Conservation (phyloP, 2,888 invertebrate species). For the Pycnomerus fuliginosus region DNA sequence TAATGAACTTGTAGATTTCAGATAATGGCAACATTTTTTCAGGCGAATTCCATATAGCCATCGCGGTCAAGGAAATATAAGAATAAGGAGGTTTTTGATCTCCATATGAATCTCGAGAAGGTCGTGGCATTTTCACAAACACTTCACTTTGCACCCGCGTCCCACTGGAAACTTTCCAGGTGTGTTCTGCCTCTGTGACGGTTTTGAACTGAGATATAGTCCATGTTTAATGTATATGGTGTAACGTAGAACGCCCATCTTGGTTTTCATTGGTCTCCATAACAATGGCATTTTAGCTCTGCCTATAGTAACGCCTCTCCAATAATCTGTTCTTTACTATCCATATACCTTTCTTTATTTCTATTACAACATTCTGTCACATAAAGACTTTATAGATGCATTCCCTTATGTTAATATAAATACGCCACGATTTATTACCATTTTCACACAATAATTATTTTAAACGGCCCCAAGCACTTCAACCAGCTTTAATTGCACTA, state of each 20-base stretch:
- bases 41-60: slow-evolving; percentile 97
- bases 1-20: slow-evolving; percentile 92
- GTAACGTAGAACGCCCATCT: slow-evolving; percentile 13
- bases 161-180: slow-evolving; percentile 8
- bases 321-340: slow-evolving; percentile 17
- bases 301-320: slow-evolving; percentile 10
- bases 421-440: slow-evolving; percentile 20
- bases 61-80: slow-evolving; percentile 97
- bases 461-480: neutral
- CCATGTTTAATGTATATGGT: slow-evolving; percentile 17
- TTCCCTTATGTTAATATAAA: slow-evolving; percentile 20
- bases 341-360: slow-evolving; percentile 21
- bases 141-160: too few species aligned
- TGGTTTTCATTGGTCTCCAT: slow-evolving; percentile 6
- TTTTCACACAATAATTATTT: slow-evolving; percentile 22
- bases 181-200: slow-evolving; percentile 22
- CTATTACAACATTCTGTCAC: slow-evolving; percentile 11
- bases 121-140: slow-evolving; percentile 93
- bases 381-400: slow-evolving; percentile 20
- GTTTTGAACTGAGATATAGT: slow-evolving; percentile 17
- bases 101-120: slow-evolving; percentile 94
- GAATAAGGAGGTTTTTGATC: slow-evolving; percentile 99
- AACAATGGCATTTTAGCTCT: slow-evolving; percentile 23
- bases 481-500: neutral
- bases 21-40: slow-evolving; percentile 93